phyloP scores from a whole-genome alignment of 2,888 invertebrate genomes.

The Nomada hirtipes region DNA sequence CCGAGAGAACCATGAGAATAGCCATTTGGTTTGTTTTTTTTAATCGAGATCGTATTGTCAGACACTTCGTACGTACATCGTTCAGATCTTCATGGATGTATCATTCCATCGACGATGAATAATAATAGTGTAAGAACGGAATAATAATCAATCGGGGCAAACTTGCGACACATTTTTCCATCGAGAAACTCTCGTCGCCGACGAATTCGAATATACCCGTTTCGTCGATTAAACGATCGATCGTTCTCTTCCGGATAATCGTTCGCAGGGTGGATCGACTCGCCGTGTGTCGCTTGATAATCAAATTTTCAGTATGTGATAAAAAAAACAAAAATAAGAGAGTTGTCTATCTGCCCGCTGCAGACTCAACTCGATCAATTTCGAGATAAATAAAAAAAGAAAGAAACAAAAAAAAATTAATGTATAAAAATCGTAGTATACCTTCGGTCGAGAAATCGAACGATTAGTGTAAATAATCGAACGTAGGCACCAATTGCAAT shows the following conservation, averaged over 20 bases:
- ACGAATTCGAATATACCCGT: background rate
- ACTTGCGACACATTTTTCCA: background rate
- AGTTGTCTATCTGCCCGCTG: background rate
- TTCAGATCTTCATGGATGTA: background rate
- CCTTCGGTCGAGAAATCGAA: background rate
- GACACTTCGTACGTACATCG: background rate
- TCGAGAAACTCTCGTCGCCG: background rate
- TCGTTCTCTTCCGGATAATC: slow-evolving; percentile 1
- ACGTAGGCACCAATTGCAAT: background rate
- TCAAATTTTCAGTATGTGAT: background rate
- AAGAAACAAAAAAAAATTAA: background rate
- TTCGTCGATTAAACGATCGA: background rate
- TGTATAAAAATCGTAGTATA: background rate
- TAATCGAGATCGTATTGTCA: slow-evolving; percentile 15
- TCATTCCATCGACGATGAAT: slow-evolving; percentile 28
- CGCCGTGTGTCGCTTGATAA: background rate
- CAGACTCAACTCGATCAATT: background rate
- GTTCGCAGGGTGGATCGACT: background rate
- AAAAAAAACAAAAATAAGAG: background rate
- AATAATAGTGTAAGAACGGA: background rate
- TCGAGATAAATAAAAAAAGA: no score
- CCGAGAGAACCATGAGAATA: background rate
- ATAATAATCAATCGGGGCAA: background rate
- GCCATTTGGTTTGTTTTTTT: slow-evolving; percentile 12
- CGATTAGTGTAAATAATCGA: background rate